Conservation (phyloP, 1,140 invertebrate species). For the Laupala kohalensis region DNA sequence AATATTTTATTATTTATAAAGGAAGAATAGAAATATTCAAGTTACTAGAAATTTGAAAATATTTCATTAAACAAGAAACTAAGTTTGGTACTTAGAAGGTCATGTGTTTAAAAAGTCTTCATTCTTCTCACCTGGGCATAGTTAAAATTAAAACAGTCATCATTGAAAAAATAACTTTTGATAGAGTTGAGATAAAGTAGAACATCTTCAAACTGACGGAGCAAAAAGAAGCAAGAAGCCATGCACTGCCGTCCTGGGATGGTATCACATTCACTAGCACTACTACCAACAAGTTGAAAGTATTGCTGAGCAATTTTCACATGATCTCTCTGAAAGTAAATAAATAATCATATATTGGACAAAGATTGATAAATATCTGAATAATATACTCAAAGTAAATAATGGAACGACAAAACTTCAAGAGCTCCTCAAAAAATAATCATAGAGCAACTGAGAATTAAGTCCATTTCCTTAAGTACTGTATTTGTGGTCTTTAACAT, state of each 20-base stretch:
- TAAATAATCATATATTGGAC: not conserved
- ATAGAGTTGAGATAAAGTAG: constrained; percentile 93
- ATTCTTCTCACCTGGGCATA: constrained; percentile 70
- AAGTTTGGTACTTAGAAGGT: too few relatives aligned
- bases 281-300: constrained; percentile 91
- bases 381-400: not conserved
- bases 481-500: too few relatives aligned
- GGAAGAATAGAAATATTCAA: too few relatives aligned
- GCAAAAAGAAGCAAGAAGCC: constrained; percentile 91
- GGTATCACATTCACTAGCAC: constrained; percentile 88
- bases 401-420: too few relatives aligned
- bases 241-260: constrained; percentile 91
- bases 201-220: constrained; percentile 91
- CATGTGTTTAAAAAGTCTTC: too few relatives aligned
- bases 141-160: constrained; percentile 96
- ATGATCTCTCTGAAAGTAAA: constrained; percentile 64
- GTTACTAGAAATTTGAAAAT: too few relatives aligned
- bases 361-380: not conserved
- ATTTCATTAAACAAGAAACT: too few relatives aligned
- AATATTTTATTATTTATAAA: too few relatives aligned
- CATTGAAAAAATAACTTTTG: constrained; percentile 89
- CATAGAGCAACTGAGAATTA: too few relatives aligned
- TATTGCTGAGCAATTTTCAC: constrained; percentile 91
- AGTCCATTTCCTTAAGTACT: too few relatives aligned
- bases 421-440: too few relatives aligned